These are phyloP conservation scores for Halocynthia roretzi DNA, from an alignment of 23 tunicate genomes.

Conservation along the genomic window DNA sequence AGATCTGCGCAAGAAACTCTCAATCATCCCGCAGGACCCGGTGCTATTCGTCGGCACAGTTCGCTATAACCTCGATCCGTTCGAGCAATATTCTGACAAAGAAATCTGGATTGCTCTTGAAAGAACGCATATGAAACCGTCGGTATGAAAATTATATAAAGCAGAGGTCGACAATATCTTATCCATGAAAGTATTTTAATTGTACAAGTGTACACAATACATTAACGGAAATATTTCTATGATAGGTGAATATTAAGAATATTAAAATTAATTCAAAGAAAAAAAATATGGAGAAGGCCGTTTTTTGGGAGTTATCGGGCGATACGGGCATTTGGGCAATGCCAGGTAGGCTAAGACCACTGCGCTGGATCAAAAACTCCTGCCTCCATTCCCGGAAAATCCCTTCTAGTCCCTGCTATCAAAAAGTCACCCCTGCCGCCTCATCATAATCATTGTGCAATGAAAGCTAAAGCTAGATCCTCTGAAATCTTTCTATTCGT, in stretches of 20 bases:
- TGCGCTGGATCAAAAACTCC: no score
- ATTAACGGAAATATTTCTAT: no score
- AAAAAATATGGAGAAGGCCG: neutral
- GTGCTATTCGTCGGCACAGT: conserved; percentile 92
- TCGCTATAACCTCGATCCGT: conserved; percentile 93
- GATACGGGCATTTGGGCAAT: no score
- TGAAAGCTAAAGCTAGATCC: neutral
- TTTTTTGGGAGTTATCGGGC: no score
- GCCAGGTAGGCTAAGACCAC: no score
- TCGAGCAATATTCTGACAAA: conserved; percentile 74
- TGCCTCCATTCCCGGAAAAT: no score
- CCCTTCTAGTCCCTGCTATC: no score
- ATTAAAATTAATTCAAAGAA: neutral
- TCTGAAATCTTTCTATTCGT: neutral
- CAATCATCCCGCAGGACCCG: conserved; percentile 98
- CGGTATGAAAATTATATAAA: conserved; percentile 32
- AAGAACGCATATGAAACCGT: conserved; percentile 78
- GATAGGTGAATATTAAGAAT: neutral
- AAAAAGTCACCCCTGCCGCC: neutral
- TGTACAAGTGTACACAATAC: no score
- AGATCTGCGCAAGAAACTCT: conserved; percentile 60
- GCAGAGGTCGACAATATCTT: no score
- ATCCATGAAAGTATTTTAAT: no score
- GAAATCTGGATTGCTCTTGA: conserved; percentile 92
- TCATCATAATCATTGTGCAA: neutral